Percentiles rank a stretch among this genome's conserved stretches.
Evolutionary conservation across 1,140 invertebrate species (phyloP).

Genomic region (Drosophila pseudoananassae): DNA sequence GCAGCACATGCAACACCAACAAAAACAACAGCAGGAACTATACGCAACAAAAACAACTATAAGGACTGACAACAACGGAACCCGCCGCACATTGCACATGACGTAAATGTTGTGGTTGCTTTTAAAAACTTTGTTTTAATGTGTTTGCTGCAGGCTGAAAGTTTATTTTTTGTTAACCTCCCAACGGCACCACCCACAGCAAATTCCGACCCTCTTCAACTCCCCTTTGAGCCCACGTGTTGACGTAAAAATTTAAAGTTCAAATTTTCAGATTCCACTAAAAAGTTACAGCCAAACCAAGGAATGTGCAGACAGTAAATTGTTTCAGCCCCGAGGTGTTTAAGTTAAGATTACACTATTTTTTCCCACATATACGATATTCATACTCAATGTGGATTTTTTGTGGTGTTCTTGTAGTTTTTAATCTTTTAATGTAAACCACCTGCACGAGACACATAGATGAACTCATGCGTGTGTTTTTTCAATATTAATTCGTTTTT

Average conservation of each 20-base stretch:
- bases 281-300: conserved; percentile 45
- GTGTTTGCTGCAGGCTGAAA: conserved; percentile 54
- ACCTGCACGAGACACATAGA: not conserved
- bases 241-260: conserved; percentile 61
- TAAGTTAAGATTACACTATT: not conserved
- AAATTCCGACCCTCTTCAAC: not conserved
- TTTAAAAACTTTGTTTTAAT: conserved; percentile 78
- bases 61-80: conserved; percentile 39
- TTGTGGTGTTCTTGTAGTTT: not conserved
- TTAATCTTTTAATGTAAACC: conserved; percentile 7
- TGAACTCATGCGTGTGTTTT: not conserved
- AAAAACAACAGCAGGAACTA: conserved; percentile 11
- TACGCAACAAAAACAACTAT: conserved; percentile 20
- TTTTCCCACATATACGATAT: not conserved
- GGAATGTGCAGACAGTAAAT: conserved; percentile 15
- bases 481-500: conserved; percentile 16
- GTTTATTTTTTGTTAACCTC: conserved; percentile 36
- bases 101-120: conserved; percentile 72
- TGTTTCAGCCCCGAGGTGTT: not conserved
- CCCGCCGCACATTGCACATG: conserved; percentile 62
- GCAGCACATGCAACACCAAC: conserved; percentile 28
- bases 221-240: conserved; percentile 10
- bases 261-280: conserved; percentile 43
- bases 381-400: not conserved
- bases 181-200: not conserved